These are phyloP conservation scores for Bambusicola thoracicus DNA, from an alignment of 2,113 vertebrate genomes.

Conservation along the genomic window DNA sequence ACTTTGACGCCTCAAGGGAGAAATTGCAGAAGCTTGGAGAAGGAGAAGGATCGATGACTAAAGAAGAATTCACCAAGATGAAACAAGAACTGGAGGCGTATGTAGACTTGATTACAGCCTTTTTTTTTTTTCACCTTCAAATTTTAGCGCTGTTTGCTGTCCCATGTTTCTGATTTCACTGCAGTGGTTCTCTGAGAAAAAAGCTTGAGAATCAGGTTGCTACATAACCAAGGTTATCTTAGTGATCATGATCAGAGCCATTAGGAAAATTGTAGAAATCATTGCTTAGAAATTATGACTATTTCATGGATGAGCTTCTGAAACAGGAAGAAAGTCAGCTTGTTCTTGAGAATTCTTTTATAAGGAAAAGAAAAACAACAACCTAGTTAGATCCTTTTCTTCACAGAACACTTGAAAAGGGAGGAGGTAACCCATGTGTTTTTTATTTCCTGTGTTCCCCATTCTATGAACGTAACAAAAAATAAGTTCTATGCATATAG, in stretches of 20 bases:
- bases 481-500: background rate
- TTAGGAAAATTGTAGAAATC: slow-evolving; percentile 74
- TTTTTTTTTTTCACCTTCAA: background rate
- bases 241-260: slow-evolving; percentile 77
- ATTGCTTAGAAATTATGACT: background rate
- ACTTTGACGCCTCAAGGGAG: slow-evolving; percentile 98
- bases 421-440: background rate
- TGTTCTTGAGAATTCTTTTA: background rate
- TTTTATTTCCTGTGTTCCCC: background rate
- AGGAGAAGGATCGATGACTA: slow-evolving; percentile 99
- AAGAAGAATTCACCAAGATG: slow-evolving; percentile 99
- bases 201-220: slow-evolving; percentile 40
- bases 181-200: slow-evolving; percentile 17
- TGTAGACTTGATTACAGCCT: slow-evolving; percentile 54
- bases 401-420: background rate
- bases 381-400: background rate
- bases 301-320: background rate
- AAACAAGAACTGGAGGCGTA: slow-evolving; percentile 99
- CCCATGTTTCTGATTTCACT: slow-evolving; percentile 32
- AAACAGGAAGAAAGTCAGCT: background rate
- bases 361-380: background rate
- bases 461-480: background rate
- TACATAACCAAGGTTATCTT: slow-evolving; percentile 23
- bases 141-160: slow-evolving; percentile 27
- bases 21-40: slow-evolving; percentile 98